phyloP scores from a whole-genome alignment of 2,113 vertebrate species.

The Psittacara wagleri region DNA sequence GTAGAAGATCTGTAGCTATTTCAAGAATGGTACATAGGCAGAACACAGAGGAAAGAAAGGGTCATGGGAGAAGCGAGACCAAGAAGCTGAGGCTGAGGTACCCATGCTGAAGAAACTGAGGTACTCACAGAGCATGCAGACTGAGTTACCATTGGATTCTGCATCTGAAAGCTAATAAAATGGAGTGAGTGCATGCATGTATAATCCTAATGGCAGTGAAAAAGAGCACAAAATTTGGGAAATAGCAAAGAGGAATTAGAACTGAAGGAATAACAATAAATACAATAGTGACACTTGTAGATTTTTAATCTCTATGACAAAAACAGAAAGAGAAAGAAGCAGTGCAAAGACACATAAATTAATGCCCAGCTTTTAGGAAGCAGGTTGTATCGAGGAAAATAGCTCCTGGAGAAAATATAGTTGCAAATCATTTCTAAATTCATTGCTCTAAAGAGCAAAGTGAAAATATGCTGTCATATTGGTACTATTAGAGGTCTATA shows the following conservation, averaged over 20 bases:
- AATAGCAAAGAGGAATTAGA: background rate
- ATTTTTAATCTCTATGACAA: background rate
- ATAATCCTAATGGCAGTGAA: background rate
- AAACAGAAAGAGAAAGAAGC: background rate
- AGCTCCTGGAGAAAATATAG: background rate
- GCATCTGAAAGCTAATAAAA: background rate
- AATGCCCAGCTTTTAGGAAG: background rate
- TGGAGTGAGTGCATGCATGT: rapidly evolving
- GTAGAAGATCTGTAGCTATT: background rate
- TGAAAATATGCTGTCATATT: background rate
- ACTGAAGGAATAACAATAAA: background rate
- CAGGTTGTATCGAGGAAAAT: background rate
- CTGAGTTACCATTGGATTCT: background rate
- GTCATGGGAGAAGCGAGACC: background rate
- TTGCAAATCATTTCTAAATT: background rate
- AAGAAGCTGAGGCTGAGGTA: background rate
- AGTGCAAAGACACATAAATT: background rate
- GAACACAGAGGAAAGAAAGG: background rate
- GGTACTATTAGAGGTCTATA: background rate
- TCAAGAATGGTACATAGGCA: background rate
- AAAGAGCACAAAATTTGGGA: background rate
- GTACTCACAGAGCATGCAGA: background rate
- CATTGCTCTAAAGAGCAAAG: background rate
- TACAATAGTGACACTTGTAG: background rate
- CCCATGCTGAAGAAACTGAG: rapidly evolving